Conservation (phyloP, 1,140 invertebrate species). For the Ceratitis capitata region DNA sequence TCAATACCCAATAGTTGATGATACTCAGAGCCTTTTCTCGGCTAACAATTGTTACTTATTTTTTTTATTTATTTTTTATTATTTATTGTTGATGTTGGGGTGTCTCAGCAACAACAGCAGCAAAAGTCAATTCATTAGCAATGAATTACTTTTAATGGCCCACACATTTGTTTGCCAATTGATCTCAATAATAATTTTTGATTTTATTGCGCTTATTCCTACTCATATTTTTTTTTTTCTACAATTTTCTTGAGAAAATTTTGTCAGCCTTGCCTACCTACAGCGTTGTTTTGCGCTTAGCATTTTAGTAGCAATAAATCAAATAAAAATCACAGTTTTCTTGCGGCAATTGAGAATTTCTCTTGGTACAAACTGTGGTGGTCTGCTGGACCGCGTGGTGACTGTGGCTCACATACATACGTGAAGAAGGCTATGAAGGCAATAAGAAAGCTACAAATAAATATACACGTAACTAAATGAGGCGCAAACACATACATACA, state of each 20-base stretch:
- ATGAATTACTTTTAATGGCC: background rate
- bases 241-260: background rate
- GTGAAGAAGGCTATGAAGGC: no score
- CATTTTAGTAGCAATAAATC: slow-evolving; percentile 6
- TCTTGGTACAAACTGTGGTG: no score
- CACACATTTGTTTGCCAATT: slow-evolving; percentile 14
- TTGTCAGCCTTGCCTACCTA: background rate
- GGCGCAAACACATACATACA: background rate
- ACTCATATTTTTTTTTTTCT: background rate
- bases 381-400: no score
- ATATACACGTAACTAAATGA: no score
- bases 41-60: no score
- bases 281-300: background rate
- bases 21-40: no score
- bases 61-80: no score
- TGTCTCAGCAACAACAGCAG: background rate
- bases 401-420: no score
- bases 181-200: slow-evolving; percentile 17
- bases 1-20: no score
- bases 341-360: background rate
- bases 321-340: background rate
- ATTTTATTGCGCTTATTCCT: background rate
- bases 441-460: background rate
- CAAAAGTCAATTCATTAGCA: background rate
- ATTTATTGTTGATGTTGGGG: no score